phyloP scores from a whole-genome alignment of 1,140 invertebrate species.

The Philotrypesis tridentata region DNA sequence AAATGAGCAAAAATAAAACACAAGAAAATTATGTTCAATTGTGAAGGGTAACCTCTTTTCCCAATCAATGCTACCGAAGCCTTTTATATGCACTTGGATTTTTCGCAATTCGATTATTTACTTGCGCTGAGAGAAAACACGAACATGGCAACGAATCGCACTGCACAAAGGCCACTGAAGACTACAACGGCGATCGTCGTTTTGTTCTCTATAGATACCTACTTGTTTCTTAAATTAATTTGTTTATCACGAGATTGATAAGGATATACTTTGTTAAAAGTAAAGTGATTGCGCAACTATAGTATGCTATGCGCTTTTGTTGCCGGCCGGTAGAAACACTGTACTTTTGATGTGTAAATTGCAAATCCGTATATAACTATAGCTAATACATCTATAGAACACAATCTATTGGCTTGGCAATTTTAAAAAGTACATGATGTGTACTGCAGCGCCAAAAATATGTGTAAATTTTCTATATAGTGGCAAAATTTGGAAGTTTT shows the following conservation, averaged over 20 bases:
- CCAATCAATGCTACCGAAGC: background rate
- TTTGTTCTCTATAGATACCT: background rate
- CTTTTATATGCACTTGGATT: background rate
- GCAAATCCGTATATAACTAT: too few species aligned
- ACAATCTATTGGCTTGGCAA: too few species aligned
- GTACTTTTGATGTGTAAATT: too few species aligned
- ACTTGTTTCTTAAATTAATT: slow-evolving; percentile 11
- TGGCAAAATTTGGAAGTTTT: too few species aligned
- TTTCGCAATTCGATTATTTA: slow-evolving; percentile 49
- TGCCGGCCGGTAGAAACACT: background rate
- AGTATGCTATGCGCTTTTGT: too few species aligned
- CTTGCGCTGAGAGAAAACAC: slow-evolving; percentile 51
- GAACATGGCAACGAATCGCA: slow-evolving; percentile 47
- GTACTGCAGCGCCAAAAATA: too few species aligned
- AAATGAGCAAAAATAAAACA: background rate
- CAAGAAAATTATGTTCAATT: background rate
- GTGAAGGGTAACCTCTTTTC: slow-evolving; percentile 20
- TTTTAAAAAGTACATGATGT: too few species aligned
- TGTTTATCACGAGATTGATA: background rate
- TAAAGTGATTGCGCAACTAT: background rate
- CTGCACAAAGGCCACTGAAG: background rate
- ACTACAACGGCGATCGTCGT: slow-evolving; percentile 4
- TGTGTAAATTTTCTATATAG: too few species aligned
- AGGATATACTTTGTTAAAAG: background rate
- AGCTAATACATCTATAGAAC: too few species aligned